phyloP scores from a whole-genome alignment of 2,888 invertebrate genomes.

The Calephelis perditalis region DNA sequence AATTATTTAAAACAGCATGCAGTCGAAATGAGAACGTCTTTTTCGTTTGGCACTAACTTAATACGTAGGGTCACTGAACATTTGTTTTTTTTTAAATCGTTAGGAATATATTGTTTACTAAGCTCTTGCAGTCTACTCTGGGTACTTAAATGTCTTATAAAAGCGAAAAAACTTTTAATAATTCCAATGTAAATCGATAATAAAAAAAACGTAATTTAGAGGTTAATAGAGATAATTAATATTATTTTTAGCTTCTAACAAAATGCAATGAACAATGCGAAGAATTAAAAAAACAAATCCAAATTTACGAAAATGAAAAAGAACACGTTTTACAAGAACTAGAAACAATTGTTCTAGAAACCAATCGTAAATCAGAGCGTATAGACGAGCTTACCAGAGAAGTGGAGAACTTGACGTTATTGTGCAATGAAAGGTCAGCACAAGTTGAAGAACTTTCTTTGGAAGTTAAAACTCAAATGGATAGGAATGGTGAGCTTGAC shows the following conservation, averaged over 20 bases:
- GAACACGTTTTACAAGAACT: neutral
- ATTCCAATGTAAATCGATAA: too few species aligned
- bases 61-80: too few species aligned
- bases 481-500: neutral
- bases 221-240: too few species aligned
- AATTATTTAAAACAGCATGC: too few species aligned
- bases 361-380: neutral
- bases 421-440: neutral
- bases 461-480: neutral
- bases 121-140: too few species aligned
- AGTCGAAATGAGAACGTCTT: too few species aligned
- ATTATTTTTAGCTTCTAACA: neutral
- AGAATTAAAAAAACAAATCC: conserved; percentile 5
- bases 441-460: neutral
- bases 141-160: too few species aligned
- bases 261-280: conserved; percentile 7
- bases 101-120: too few species aligned
- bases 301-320: conserved; percentile 1
- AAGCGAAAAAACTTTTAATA: too few species aligned
- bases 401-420: neutral
- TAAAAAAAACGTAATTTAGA: too few species aligned
- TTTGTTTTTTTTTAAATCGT: too few species aligned
- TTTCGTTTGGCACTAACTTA: too few species aligned
- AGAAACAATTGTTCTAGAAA: neutral
- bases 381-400: neutral